These are phyloP conservation scores for Paralichthys olivaceus DNA, from an alignment of 2,113 vertebrate genomes.

Conservation along the genomic window DNA sequence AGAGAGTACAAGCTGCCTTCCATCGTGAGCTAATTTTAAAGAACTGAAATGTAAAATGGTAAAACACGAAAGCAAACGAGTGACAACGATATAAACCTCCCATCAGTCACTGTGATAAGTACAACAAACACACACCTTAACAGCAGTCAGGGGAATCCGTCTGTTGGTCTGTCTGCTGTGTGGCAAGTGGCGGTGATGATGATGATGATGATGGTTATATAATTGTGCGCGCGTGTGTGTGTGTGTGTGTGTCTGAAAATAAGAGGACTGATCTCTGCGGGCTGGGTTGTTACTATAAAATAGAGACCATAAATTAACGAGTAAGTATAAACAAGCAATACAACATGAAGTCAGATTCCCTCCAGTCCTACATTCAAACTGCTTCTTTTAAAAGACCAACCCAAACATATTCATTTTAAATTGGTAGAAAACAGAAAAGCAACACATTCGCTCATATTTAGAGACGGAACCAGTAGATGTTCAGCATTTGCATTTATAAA, in stretches of 20 bases:
- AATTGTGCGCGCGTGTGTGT: neutral
- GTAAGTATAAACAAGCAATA: neutral
- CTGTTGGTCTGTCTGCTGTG: slow-evolving; percentile 34
- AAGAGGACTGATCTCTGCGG: slow-evolving; percentile 5
- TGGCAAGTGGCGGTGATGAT: neutral
- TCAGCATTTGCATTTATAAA: neutral
- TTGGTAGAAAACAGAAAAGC: neutral
- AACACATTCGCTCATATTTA: no score
- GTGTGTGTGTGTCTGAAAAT: neutral
- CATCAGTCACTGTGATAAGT: slow-evolving; percentile 47
- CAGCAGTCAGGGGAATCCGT: slow-evolving; percentile 47
- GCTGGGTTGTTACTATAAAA: neutral
- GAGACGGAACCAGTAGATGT: neutral
- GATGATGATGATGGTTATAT: slow-evolving; percentile 13
- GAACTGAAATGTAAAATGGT: slow-evolving; percentile 40
- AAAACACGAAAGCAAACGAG: slow-evolving; percentile 52
- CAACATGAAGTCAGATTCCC: neutral
- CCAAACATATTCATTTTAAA: neutral
- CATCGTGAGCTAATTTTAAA: slow-evolving; percentile 49
- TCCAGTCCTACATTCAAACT: neutral
- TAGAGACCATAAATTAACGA: neutral
- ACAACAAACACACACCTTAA: slow-evolving; percentile 52
- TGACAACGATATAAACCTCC: slow-evolving; percentile 49
- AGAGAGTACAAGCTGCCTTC: slow-evolving; percentile 40
- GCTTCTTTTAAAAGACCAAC: neutral